Conservation (phyloP, 2,797 vertebrate genomes). For the Fundulus diaphanus region DNA sequence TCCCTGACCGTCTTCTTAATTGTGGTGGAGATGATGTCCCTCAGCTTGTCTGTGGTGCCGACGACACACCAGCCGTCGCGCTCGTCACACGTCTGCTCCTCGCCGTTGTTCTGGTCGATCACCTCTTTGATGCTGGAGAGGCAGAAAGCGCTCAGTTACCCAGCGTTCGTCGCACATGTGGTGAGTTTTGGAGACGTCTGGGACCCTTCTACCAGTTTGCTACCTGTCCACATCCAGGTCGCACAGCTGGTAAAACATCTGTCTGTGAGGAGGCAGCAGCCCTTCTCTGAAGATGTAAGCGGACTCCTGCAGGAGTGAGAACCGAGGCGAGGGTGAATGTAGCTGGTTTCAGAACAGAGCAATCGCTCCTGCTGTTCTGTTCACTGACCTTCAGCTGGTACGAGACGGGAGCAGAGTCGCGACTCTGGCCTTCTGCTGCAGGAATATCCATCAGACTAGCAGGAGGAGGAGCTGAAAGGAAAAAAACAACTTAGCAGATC, state of each 20-base stretch:
- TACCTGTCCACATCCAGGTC: conserved; percentile 93
- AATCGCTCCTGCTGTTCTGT: background rate
- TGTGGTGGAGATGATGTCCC: conserved; percentile 91
- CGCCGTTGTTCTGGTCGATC: conserved; percentile 82
- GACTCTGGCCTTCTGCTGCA: conserved; percentile 79
- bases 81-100: conserved; percentile 86
- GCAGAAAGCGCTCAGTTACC: background rate
- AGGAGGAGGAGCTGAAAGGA: conserved; percentile 81
- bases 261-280: conserved; percentile 93
- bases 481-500: background rate
- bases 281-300: conserved; percentile 91
- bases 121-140: conserved; percentile 84
- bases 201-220: background rate
- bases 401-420: conserved; percentile 68
- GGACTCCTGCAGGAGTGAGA: conserved; percentile 83
- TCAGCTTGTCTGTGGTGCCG: conserved; percentile 89
- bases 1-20: conserved; percentile 87
- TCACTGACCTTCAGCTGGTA: conserved; percentile 90
- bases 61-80: conserved; percentile 94
- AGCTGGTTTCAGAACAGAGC: background rate
- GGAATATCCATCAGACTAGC: conserved; percentile 87
- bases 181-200: background rate
- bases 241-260: conserved; percentile 99
- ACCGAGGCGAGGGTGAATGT: background rate
- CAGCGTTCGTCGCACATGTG: background rate